Conservation (phyloP, 2,888 invertebrate species). For the Oegoconia quadripuncta region DNA sequence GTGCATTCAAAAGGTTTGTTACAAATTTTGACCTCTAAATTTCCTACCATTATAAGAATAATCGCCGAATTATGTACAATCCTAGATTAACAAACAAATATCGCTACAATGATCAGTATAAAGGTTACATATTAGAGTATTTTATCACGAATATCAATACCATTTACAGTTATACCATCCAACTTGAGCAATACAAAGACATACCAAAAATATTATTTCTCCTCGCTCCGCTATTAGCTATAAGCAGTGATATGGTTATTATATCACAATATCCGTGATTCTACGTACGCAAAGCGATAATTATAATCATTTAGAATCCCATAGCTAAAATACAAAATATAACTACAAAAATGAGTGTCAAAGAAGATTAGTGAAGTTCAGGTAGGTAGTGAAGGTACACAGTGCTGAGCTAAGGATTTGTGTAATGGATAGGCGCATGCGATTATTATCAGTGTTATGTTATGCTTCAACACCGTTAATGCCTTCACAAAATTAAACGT, state of each 20-base stretch:
- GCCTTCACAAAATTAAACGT: neutral
- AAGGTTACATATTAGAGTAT: slow-evolving; percentile 46
- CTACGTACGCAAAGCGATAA: slow-evolving; percentile 22
- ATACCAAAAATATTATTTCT: slow-evolving; percentile 71
- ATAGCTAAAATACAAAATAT: too few species aligned
- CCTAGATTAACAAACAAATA: slow-evolving; percentile 47
- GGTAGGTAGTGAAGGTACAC: neutral
- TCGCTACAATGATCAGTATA: slow-evolving; percentile 29
- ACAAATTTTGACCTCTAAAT: slow-evolving; percentile 63
- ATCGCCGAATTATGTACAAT: slow-evolving; percentile 51
- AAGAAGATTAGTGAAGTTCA: too few species aligned
- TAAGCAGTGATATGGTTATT: slow-evolving; percentile 70
- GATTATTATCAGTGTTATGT: slow-evolving; percentile 1
- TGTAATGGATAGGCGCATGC: slow-evolving; percentile 57
- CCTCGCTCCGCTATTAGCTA: slow-evolving; percentile 44
- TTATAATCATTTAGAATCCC: neutral
- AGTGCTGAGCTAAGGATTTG: slow-evolving; percentile 48
- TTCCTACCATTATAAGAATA: slow-evolving; percentile 34
- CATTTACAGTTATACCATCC: slow-evolving; percentile 29
- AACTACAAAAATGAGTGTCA: too few species aligned
- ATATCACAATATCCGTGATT: slow-evolving; percentile 55
- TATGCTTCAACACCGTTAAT: slow-evolving; percentile 9
- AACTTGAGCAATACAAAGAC: slow-evolving; percentile 69
- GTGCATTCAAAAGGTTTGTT: slow-evolving; percentile 69
- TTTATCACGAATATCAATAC: slow-evolving; percentile 42